Conservation (phyloP, 2,888 invertebrate species). For the Drosophila meridiana region DNA sequence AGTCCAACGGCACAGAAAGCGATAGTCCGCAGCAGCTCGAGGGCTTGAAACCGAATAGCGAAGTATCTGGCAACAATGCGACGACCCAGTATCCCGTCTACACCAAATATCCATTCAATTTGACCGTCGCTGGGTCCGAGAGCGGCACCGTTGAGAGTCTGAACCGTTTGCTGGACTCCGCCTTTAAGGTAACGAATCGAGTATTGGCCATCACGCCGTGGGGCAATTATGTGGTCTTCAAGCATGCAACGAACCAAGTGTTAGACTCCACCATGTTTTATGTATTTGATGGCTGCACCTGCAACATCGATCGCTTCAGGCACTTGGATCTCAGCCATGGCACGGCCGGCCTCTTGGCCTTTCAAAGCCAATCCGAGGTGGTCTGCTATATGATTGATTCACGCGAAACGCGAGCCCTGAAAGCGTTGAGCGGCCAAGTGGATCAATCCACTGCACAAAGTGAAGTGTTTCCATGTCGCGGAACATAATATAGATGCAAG, state of each 20-base stretch:
- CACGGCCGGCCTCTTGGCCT: conserved; percentile 81
- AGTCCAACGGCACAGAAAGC: not conserved
- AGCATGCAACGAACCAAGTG: not conserved
- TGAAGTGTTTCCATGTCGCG: conserved; percentile 10
- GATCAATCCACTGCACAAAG: conserved; percentile 7
- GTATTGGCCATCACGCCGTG: conserved; percentile 83
- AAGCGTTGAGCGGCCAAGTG: conserved; percentile 8
- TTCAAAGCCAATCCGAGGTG: conserved; percentile 66
- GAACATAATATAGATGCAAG: conserved; percentile 16
- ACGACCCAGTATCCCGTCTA: conserved; percentile 76
- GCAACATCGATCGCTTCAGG: conserved; percentile 82
- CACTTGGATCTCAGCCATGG: conserved; percentile 82
- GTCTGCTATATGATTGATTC: conserved; percentile 78
- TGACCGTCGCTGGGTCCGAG: conserved; percentile 84
- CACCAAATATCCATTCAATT: conserved; percentile 58
- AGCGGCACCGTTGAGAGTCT: conserved; percentile 82
- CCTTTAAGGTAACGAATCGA: conserved; percentile 82
- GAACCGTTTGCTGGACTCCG: conserved; percentile 71
- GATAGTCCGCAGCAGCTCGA: not conserved
- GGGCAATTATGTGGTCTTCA: conserved; percentile 83
- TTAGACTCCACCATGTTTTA: conserved; percentile 52
- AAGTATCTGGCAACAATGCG: not conserved
- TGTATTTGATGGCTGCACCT: conserved; percentile 83
- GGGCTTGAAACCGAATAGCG: not conserved
- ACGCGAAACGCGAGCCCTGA: conserved; percentile 50